phyloP scores from a whole-genome alignment of 2,113 vertebrate species.

The Xiphophorus hellerii region DNA sequence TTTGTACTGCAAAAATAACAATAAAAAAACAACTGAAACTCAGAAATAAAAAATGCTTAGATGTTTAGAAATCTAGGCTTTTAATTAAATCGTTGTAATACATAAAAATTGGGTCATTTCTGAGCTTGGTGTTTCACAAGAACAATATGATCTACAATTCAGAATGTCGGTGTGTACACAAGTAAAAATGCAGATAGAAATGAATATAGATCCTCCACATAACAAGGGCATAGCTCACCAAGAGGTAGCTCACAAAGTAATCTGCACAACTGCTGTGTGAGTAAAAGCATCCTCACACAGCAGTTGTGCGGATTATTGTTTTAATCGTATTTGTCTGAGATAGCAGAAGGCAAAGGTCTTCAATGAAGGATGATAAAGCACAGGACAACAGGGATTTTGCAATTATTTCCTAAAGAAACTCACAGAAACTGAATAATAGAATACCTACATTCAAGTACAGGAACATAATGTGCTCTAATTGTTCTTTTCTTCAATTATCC shows the following conservation, averaged over 20 bases:
- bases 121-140: no score
- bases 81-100: no score
- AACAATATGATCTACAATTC: neutral
- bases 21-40: no score
- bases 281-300: conserved; percentile 35
- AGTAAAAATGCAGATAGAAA: neutral
- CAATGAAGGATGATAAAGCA: conserved; percentile 22
- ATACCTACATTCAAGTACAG: neutral
- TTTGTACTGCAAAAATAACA: no score
- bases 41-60: no score
- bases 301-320: conserved; percentile 56
- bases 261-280: no score
- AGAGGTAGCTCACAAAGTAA: no score
- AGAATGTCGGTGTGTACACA: no score
- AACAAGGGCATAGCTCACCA: neutral
- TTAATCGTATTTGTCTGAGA: conserved; percentile 55
- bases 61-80: no score
- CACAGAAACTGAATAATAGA: neutral
- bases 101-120: no score
- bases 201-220: neutral
- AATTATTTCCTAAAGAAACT: conserved; percentile 20
- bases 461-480: neutral
- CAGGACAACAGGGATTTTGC: conserved; percentile 6
- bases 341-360: conserved; percentile 27
- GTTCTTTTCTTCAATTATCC: no score